Evolutionary conservation across 2,113 vertebrate genomes (phyloP), one percentile per base, ranked within the genome.

Genomic region (Gambusia holbrooki): DNA sequence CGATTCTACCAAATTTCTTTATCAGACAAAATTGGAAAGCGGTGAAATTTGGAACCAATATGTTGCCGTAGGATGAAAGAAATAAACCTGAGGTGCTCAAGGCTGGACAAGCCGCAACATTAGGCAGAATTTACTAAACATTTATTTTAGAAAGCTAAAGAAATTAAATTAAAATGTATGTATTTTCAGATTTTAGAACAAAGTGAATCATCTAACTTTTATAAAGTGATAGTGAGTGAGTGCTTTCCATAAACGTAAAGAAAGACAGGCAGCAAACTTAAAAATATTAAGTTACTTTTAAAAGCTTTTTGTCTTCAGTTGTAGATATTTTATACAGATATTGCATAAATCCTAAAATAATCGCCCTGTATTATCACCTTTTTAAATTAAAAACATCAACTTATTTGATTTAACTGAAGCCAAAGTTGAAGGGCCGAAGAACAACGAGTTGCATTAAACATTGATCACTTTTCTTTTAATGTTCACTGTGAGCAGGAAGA

Each of bases 401-500:
- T 48, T 48, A 19, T 48, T 19, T 48, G 45, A 19, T 48, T 48
- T 48, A 7, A n/a, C 10, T n/a, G 25, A 17, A 58, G 25, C 22
- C 51, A 58, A 22, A n/a, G 51, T n/a, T 8, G 48, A 58, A 17
- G 22, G 25, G 9, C 22, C 22, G 2, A 58, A 58, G 22, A 58
- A 22, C 7, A 58, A n/a, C 51, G 10, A n/a, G 51, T 25, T 75
- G 5, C 42, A 32, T 67, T 10, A 81, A 71, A 65, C 76, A 62
- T 12, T 58, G 37, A 76, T 88, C 28, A 42, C 28, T 61, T 15
- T 66, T 32, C n/a, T 51, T 67, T 62, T 35, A 40, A 73, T 70
- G 63, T 73, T 67, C 65, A 71, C 42, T 69, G 78, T 83, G 85
- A 84, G 84, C 10, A 5, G 81, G 69, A 80, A 33, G 73, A 63